Base-by-base conservation (phyloP, 2,797 vertebrate genomes). In the Takifugu ocellatus region DNA sequence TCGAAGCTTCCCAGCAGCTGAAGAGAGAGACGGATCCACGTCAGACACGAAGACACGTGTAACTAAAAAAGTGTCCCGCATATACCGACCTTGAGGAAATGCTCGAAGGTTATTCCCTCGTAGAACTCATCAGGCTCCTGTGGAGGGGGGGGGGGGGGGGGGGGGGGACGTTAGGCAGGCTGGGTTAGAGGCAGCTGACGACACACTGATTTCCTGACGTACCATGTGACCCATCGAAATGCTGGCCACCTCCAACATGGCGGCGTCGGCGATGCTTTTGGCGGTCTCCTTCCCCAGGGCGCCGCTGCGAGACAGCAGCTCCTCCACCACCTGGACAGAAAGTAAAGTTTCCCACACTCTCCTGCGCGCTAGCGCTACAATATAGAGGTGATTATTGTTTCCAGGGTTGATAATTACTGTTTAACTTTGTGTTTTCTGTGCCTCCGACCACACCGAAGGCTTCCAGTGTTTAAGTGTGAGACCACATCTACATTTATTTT, bases 181-280 rank as follows among this genome's bases (percentile, higher is more conserved):
- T 21, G n/a, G 2, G 15, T 3, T 16, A 16, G 43, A 45, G 15
- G 12, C 6, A 3, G 2, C 9, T 3, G 10, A 8, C 17, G 16
- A 2, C 7, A 12, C 2, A 16, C 5, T 2, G 15, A 2, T 10
- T 43, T 27, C 25, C 9, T 60, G 10, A 62, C 69, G 6, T 87
- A 98, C 95, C 96, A 95, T 97, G 74, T 93, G 93, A 50, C 94
- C 95, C 84, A 95, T 84, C 0, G 95, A 96, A 66, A 95, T 93
- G 63, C 90, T 93, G 71, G 95, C 96, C 1, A 97, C 97, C 82
- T 99, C 97, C 92, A 96, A 82, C 97, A 99, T 99, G 89, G 96
- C 97, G 6, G 96, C 95, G 0, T 99, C 96, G 0, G 96, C 94
- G 0, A 99, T 99, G 82, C 93, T 91, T 0, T 94, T 95, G 54